Base-by-base conservation (phyloP, 1,140 invertebrate genomes). In the Hypsibius dujardini region DNA sequence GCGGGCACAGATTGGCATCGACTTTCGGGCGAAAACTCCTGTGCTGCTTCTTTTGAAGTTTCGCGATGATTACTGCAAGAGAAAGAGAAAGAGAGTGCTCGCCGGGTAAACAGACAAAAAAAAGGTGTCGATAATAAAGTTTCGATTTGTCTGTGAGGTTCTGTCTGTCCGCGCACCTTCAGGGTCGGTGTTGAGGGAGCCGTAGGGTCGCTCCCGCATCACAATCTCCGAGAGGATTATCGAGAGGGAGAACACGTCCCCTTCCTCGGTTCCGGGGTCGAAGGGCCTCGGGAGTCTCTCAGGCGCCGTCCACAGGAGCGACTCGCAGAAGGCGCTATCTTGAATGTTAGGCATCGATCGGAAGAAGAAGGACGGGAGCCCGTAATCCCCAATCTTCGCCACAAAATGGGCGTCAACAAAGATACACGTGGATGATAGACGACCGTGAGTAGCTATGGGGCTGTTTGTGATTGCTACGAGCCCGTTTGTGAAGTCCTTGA, bases 161-260 rank as follows among this genome's bases (percentile, higher is more conserved):
- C n/a, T n/a, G n/a, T n/a, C n/a, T n/a, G n/a, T n/a, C n/a, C n/a
- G n/a, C 7, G 42, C 45, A 67, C 62, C 62, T 7, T 67, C 62
- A 3, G 62, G 62, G 42, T 42, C 42, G 3, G 45, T 7, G 7
- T 42, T 42, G 42, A 14, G 45, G 7, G 62, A 67, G 3, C 7
- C 62, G 45, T 14, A 67, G 7, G 62, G 62, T 42, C 3, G 7
- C 7, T 67, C 62, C 3, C 62, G 62, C 62, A 67, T 67, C 12
- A 67, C 45, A 42, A 42, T 42, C 42, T 97, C 95, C 78, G 95
- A 95, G 7, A 96, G 82, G 56, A 98, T 86, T 62, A 98, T 87
- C 1, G 86, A 89, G 77, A 97, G 96, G n/a, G 90, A 90, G 78
- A 96, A 98, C 15, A 94, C 85, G 77, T 98, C 95, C 0, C 87